These are phyloP conservation scores for Austrofundulus limnaeus DNA, from an alignment of 2,113 vertebrate species.

Conservation along the genomic window DNA sequence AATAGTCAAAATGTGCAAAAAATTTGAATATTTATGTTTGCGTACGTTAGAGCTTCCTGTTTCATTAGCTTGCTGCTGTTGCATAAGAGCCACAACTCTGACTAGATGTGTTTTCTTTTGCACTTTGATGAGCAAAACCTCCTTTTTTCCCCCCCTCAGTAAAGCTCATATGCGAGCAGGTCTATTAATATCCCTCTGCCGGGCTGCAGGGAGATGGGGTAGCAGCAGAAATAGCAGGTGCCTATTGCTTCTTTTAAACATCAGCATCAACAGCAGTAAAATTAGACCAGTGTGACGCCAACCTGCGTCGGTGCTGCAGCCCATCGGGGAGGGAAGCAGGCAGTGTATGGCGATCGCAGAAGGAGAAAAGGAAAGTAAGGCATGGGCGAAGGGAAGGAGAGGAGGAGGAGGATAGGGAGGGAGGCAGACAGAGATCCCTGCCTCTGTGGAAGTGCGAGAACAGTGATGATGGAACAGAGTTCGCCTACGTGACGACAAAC, in stretches of 20 bases:
- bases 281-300: slow-evolving; percentile 93
- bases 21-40: not conserved
- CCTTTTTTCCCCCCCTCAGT: slow-evolving; percentile 15
- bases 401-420: slow-evolving; percentile 35
- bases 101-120: slow-evolving; percentile 36
- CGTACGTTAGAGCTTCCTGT: slow-evolving; percentile 28
- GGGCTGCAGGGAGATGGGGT: slow-evolving; percentile 72
- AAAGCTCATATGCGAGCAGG: slow-evolving; percentile 57
- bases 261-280: slow-evolving; percentile 92
- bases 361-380: slow-evolving; percentile 37
- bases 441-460: slow-evolving; percentile 50
- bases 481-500: slow-evolving; percentile 29
- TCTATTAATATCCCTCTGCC: slow-evolving; percentile 75
- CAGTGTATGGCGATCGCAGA: slow-evolving; percentile 65
- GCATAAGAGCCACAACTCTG: slow-evolving; percentile 47
- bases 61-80: slow-evolving; percentile 30
- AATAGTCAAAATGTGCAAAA: not conserved
- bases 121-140: slow-evolving; percentile 30
- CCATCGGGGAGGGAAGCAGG: slow-evolving; percentile 87
- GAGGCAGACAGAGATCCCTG: slow-evolving; percentile 57
- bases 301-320: slow-evolving; percentile 85
- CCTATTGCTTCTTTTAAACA: slow-evolving; percentile 89
- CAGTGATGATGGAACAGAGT: slow-evolving; percentile 52
- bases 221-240: slow-evolving; percentile 91
- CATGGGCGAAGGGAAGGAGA: slow-evolving; percentile 31